A percentile compares a stretch with the other conserved stretches of the same genome.
These are phyloP conservation scores for Carassius gibelio DNA, from an alignment of 2,113 vertebrate genomes.

Conservation along the genomic window DNA sequence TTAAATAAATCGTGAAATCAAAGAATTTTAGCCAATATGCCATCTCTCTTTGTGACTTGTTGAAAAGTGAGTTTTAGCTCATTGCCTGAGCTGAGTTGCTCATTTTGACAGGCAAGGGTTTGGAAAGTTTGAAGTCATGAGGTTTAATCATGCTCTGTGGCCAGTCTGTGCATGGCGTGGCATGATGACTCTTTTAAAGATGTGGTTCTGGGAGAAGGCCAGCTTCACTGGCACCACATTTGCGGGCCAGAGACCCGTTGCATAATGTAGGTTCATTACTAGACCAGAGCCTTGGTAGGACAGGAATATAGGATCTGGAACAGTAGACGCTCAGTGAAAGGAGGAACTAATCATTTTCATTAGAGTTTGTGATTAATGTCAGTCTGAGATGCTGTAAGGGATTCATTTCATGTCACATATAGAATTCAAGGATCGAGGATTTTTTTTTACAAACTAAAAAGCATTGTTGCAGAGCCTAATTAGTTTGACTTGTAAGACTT, in stretches of 20 bases:
- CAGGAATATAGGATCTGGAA: slow-evolving; percentile 44
- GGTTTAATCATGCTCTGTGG: slow-evolving; percentile 62
- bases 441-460: slow-evolving; percentile 16
- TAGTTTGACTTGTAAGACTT: neutral
- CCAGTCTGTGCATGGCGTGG: slow-evolving; percentile 60
- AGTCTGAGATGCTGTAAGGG: slow-evolving; percentile 26
- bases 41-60: slow-evolving; percentile 42
- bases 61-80: slow-evolving; percentile 51
- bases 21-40: slow-evolving; percentile 3
- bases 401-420: slow-evolving; percentile 12
- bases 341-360: slow-evolving; percentile 43
- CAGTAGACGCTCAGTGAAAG: slow-evolving; percentile 38
- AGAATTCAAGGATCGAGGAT: slow-evolving; percentile 6
- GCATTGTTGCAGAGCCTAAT: neutral
- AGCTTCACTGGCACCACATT: slow-evolving; percentile 57
- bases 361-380: slow-evolving; percentile 45
- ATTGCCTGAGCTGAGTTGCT: slow-evolving; percentile 48
- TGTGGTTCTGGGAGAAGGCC: slow-evolving; percentile 58
- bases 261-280: slow-evolving; percentile 55
- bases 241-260: slow-evolving; percentile 48
- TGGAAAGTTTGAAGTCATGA: slow-evolving; percentile 69
- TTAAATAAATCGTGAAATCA: neutral
- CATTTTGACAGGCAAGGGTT: slow-evolving; percentile 57
- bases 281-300: slow-evolving; percentile 47
- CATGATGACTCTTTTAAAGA: slow-evolving; percentile 62